Base-by-base conservation (phyloP, 2,113 vertebrate species). In the Pelusios castaneus region DNA sequence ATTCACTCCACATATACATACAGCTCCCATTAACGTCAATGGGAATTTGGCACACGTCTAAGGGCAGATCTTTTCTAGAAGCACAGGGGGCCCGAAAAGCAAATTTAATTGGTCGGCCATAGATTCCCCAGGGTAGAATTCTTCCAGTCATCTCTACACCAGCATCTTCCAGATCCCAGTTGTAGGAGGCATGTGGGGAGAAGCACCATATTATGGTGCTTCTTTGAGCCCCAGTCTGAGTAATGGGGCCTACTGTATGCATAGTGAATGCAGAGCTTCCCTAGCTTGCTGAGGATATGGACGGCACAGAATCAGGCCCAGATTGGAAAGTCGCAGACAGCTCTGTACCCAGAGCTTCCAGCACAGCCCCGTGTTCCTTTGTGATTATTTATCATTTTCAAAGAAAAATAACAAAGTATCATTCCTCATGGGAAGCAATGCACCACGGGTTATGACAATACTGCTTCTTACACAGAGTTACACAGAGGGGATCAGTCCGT, bases 171-270 rank as follows among this genome's bases (percentile, higher is more conserved):
- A 70, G 5, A 73, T 7, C 55, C 0, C 0, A 4, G 5, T 38
- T 82, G 16, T 12, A 84, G 67, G 90, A 13, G 0, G 0, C 2
- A 2, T 1, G 1, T 8, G 5, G 45, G n/a, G 31, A 7, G 83
- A 49, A 77, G 38, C 16, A 43, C 58, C 60, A 89, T 47, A 84
- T 16, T 16, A 34, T 10, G 49, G 5, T 41, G 60, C 80, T 70
- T 13, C 3, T 0, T 29, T 38, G 27, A 60, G 2, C 2, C 0
- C 34, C 60, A 67, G 10, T 25, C 52, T 87, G 70, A 41, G 70
- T 87, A 60, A 2, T 9, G 67, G 80, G 83, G 41, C 5, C 16
- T 45, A 4, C 8, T 77, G 86, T 10, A 47, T 47, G 47, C 47
- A 47, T 10, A 81, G 80, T 45, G 43, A 0, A 0, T 2, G 3